These are phyloP conservation scores for Gymnocheta viridis DNA, from an alignment of 2,888 invertebrate species.

Conservation along the genomic window DNA sequence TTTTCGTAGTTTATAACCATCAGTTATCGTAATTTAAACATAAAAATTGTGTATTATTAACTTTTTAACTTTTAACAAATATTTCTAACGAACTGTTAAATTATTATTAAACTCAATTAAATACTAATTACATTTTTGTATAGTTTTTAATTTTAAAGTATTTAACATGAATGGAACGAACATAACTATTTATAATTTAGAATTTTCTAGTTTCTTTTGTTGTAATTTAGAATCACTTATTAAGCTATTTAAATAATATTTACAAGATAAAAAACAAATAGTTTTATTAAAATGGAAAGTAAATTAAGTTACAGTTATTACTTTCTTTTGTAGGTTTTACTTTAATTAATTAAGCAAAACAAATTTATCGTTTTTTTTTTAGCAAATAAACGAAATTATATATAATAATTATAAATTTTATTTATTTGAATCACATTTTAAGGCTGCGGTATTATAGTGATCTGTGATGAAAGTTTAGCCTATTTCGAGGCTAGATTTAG, in stretches of 20 bases:
- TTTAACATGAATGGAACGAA: conserved; percentile 3
- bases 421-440: conserved; percentile 27
- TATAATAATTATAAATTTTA: neutral
- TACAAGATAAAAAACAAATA: neutral
- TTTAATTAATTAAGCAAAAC: conserved; percentile 31
- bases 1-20: neutral
- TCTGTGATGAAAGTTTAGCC: no score
- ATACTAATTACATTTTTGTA: neutral
- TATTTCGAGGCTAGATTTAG: no score
- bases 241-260: conserved; percentile 6
- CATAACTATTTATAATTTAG: conserved; percentile 6
- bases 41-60: conserved; percentile 54
- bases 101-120: neutral
- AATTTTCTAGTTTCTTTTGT: neutral
- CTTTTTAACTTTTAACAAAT: conserved; percentile 35
- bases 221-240: conserved; percentile 1
- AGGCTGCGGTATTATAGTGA: neutral
- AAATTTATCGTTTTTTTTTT: conserved; percentile 24
- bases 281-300: neutral
- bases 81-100: neutral
- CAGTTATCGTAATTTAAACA: neutral
- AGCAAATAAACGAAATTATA: conserved; percentile 45
- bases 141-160: conserved; percentile 11
- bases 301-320: neutral
- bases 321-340: conserved; percentile 15